A percentile compares a stretch with the other conserved stretches of the same genome.
Evolutionary conservation across 2,888 invertebrate genomes (phyloP).

Genomic region (Hyposoter didymator): DNA sequence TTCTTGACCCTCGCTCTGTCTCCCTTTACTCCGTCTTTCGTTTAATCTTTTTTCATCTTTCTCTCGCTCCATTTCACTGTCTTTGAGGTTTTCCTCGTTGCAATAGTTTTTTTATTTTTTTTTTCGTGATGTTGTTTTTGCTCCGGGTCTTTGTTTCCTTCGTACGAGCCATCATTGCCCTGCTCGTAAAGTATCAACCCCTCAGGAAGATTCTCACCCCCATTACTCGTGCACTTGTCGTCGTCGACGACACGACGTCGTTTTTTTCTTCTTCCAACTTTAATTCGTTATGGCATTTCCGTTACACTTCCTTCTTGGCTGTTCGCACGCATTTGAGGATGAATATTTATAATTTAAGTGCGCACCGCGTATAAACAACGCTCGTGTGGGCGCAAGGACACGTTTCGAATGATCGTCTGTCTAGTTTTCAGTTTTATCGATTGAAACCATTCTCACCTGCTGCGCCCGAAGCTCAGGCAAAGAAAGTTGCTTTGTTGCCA

Average conservation of each 20-base stretch:
- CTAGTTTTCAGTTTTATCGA: neutral
- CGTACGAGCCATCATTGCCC: neutral
- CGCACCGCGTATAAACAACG: neutral
- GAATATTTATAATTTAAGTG: constrained; percentile 21
- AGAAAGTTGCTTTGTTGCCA: neutral
- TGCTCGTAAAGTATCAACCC: constrained; percentile 14
- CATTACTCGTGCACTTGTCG: constrained; percentile 39
- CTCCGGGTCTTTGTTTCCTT: neutral
- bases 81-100: neutral
- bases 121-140: neutral
- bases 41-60: constrained; percentile 18
- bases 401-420: neutral
- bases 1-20: constrained; percentile 29
- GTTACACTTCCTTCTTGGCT: constrained; percentile 27
- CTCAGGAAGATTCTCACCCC: constrained; percentile 18
- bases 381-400: neutral
- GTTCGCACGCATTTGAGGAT: constrained; percentile 21
- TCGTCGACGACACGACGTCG: neutral
- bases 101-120: neutral
- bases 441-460: neutral
- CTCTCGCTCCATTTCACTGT: neutral
- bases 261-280: neutral
- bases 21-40: neutral
- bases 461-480: neutral
- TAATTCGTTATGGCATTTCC: constrained; percentile 17